phyloP scores from a whole-genome alignment of 2,888 invertebrate species.

The Dasypolia templi region DNA sequence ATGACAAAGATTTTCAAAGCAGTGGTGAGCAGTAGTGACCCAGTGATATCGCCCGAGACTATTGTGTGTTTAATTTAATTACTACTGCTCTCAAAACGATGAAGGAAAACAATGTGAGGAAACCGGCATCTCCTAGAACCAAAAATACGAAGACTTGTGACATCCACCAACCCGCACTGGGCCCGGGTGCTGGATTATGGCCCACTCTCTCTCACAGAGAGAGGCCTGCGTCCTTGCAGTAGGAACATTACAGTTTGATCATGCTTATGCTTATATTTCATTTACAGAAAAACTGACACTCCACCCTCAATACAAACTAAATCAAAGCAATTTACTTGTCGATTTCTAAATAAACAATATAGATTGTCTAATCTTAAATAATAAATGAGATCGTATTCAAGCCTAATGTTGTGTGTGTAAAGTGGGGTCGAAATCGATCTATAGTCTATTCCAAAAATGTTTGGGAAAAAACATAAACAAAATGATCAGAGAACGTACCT shows the following conservation, averaged over 20 bases:
- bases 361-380: slow-evolving; percentile 28
- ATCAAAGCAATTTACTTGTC: slow-evolving; percentile 30
- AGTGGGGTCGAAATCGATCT: slow-evolving; percentile 24
- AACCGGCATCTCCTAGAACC: no score
- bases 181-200: no score
- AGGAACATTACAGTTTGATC: no score
- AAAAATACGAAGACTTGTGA: no score
- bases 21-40: no score
- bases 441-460: neutral
- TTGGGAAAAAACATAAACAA: neutral
- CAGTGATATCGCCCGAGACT: no score
- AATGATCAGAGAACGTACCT: neutral
- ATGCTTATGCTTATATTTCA: neutral
- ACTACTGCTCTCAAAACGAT: no score
- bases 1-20: neutral
- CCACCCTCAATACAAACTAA: neutral
- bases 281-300: neutral
- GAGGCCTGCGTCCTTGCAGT: no score
- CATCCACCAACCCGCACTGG: no score
- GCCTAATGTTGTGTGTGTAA: slow-evolving; percentile 8
- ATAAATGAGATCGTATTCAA: slow-evolving; percentile 33
- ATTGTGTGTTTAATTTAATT: no score
- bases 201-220: no score
- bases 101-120: no score
- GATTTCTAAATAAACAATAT: slow-evolving; percentile 36